Evolutionary conservation across 2,797 vertebrate genomes (phyloP).

Genomic region (Hybognathus amarus): DNA sequence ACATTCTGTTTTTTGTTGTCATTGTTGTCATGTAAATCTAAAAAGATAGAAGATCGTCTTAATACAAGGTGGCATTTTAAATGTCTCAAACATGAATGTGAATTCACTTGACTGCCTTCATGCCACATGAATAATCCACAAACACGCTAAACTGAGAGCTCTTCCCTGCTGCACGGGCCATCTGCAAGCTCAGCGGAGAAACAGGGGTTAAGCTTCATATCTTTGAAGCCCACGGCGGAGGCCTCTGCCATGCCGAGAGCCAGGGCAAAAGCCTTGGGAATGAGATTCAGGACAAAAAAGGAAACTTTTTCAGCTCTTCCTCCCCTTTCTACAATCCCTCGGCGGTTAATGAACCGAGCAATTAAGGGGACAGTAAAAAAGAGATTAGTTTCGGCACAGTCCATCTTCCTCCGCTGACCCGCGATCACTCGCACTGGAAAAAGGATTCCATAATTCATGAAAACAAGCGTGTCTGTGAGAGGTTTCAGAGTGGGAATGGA

Average conservation of each 20-base stretch:
- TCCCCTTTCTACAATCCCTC: slow-evolving; percentile 43
- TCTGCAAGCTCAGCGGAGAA: slow-evolving; percentile 41
- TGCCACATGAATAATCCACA: slow-evolving; percentile 60
- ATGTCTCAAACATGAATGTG: neutral
- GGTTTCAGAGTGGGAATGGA: slow-evolving; percentile 44
- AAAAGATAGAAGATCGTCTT: neutral
- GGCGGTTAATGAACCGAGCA: slow-evolving; percentile 71
- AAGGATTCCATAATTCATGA: slow-evolving; percentile 70
- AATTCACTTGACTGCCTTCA: slow-evolving; percentile 29
- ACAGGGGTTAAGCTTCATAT: slow-evolving; percentile 5
- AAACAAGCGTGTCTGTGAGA: slow-evolving; percentile 51
- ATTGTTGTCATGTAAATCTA: too few species aligned
- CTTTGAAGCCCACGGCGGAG: slow-evolving; percentile 41
- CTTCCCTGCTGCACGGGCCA: slow-evolving; percentile 29
- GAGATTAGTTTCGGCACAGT: slow-evolving; percentile 71
- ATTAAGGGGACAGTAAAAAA: slow-evolving; percentile 74
- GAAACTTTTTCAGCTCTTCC: neutral
- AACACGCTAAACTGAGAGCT: slow-evolving; percentile 25
- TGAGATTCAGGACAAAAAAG: slow-evolving; percentile 8
- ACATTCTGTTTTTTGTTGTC: too few species aligned
- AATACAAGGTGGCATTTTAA: neutral
- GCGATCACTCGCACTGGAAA: slow-evolving; percentile 57
- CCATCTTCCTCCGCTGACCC: slow-evolving; percentile 64
- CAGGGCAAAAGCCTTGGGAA: neutral
- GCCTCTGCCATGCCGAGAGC: neutral